A percentile compares a stretch with the other conserved stretches of the same genome.
Evolutionary conservation across 2,797 vertebrate genomes (phyloP).

Genomic region (Sebastes miniatus): DNA sequence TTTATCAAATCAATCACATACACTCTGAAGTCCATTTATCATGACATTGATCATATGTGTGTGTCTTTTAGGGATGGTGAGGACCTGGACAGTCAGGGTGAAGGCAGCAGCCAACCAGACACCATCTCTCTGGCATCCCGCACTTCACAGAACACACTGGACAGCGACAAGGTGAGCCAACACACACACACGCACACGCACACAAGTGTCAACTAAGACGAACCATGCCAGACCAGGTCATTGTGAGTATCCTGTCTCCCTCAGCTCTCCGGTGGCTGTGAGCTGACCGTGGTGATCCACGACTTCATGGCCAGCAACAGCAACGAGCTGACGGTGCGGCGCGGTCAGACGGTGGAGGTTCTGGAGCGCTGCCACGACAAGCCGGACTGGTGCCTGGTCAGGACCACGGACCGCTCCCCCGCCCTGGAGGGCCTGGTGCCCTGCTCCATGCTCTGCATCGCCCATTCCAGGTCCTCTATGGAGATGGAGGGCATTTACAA

Average conservation of each 20-base stretch:
- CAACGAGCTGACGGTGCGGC: conserved; percentile 94
- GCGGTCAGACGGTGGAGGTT: conserved; percentile 97
- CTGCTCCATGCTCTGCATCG: conserved; percentile 95
- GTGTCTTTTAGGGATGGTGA: conserved; percentile 89
- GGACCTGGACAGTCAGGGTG: conserved; percentile 98
- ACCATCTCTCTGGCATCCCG: conserved; percentile 98
- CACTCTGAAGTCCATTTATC: background rate
- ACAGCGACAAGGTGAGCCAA: conserved; percentile 93
- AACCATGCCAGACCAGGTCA: background rate
- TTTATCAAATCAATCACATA: background rate
- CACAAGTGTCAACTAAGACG: background rate
- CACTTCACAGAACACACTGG: conserved; percentile 98
- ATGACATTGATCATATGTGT: background rate
- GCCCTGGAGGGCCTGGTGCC: conserved; percentile 95
- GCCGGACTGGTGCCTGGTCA: conserved; percentile 96
- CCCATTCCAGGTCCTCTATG: conserved; percentile 98
- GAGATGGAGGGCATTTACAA: conserved; percentile 99
- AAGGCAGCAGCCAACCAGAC: conserved; percentile 98
- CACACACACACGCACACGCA: background rate
- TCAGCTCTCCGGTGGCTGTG: conserved; percentile 96
- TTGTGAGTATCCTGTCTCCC: background rate
- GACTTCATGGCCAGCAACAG: conserved; percentile 97
- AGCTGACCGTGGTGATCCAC: conserved; percentile 97
- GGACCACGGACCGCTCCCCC: conserved; percentile 95
- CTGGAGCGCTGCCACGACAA: conserved; percentile 96